phyloP scores from a whole-genome alignment of 2,113 vertebrate genomes.

The Muntiacus muntjak region DNA sequence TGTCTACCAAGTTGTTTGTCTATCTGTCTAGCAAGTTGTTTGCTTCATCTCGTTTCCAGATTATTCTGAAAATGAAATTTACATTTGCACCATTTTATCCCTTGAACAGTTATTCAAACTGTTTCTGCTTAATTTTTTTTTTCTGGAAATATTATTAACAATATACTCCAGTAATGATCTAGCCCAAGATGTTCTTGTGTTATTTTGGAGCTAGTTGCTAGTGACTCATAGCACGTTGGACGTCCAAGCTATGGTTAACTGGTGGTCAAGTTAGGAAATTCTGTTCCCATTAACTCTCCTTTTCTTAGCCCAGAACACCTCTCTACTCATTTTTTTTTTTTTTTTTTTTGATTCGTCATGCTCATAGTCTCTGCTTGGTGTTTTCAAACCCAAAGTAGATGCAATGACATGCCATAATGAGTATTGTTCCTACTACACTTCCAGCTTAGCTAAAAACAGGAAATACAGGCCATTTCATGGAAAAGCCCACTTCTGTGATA shows the following conservation, averaged over 20 bases:
- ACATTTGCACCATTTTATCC: neutral
- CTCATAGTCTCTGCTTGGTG: conserved; percentile 47
- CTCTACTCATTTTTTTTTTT: conserved; percentile 19
- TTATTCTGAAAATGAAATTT: conserved; percentile 24
- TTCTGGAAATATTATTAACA: conserved; percentile 60
- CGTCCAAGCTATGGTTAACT: conserved; percentile 62
- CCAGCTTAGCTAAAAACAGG: conserved; percentile 64
- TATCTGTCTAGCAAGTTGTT: neutral
- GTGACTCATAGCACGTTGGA: conserved; percentile 60
- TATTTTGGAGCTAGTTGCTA: conserved; percentile 66
- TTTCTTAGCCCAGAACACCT: conserved; percentile 55
- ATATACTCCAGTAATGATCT: conserved; percentile 40
- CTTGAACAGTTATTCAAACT: neutral
- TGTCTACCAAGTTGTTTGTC: conserved; percentile 21
- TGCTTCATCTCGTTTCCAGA: neutral
- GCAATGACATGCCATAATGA: conserved; percentile 32
- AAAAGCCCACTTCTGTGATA: conserved; percentile 55
- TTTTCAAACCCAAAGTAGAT: conserved; percentile 71
- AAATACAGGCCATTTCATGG: conserved; percentile 45
- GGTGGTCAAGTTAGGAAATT: conserved; percentile 71
- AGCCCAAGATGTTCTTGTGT: conserved; percentile 51
- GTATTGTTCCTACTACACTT: conserved; percentile 58
- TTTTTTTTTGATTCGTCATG: conserved; percentile 65
- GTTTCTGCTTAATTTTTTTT: conserved; percentile 22
- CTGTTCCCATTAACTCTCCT: conserved; percentile 56